Conservation (phyloP, 2,888 invertebrate species). For the Acholoe squamosa region DNA sequence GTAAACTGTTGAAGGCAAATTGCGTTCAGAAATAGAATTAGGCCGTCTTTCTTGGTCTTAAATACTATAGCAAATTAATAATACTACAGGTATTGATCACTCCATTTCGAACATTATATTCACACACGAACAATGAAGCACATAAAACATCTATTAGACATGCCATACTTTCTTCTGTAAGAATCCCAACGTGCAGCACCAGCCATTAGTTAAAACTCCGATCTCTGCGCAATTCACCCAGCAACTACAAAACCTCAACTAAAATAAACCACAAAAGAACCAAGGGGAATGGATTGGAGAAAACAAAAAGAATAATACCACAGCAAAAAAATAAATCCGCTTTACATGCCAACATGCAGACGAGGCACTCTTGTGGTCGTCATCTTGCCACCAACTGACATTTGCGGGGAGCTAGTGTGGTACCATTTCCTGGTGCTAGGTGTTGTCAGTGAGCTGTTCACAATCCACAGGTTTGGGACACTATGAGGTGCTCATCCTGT, state of each 20-base stretch:
- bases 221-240: constrained; percentile 13
- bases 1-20: too few relatives aligned
- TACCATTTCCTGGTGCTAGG: neutral
- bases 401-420: neutral
- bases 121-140: too few relatives aligned
- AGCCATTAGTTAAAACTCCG: neutral
- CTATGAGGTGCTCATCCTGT: neutral
- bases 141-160: too few relatives aligned
- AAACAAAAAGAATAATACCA: neutral
- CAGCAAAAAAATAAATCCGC: neutral
- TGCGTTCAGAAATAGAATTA: too few relatives aligned
- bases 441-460: too few relatives aligned
- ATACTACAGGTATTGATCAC: too few relatives aligned
- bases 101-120: too few relatives aligned
- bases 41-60: too few relatives aligned
- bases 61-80: too few relatives aligned
- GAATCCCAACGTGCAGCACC: too few relatives aligned
- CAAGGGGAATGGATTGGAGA: neutral
- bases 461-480: neutral
- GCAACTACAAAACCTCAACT: neutral
- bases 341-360: neutral
- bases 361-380: neutral
- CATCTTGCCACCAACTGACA: neutral
- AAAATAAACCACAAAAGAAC: neutral
- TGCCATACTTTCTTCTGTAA: too few relatives aligned